Conservation (phyloP, 2,888 invertebrate genomes). For the Ormia ochracea region DNA sequence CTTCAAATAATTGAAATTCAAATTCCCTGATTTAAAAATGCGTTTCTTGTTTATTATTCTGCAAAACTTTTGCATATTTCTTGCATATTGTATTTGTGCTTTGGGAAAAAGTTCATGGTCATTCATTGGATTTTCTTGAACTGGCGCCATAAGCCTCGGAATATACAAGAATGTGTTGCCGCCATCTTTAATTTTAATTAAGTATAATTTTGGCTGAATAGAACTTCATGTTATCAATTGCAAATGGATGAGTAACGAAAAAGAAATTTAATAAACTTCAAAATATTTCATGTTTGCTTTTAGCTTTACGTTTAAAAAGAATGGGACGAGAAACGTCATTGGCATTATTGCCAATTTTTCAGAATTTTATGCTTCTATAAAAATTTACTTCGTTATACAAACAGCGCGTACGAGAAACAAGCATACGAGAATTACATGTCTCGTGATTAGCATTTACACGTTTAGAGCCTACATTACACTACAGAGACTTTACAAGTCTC, state of each 20-base stretch:
- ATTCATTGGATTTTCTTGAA: conserved; percentile 12
- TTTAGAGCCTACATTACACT: too few relatives aligned
- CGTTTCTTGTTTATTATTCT: conserved; percentile 12
- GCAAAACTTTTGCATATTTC: conserved; percentile 35
- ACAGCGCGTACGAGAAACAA: too few relatives aligned
- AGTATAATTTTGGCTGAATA: background rate
- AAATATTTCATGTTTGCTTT: too few relatives aligned
- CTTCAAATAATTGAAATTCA: conserved; percentile 44
- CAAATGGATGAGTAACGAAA: background rate
- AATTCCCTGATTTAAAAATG: conserved; percentile 21
- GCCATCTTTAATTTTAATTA: conserved; percentile 1
- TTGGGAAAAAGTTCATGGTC: conserved; percentile 44
- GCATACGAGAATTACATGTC: too few relatives aligned
- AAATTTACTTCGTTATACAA: too few relatives aligned
- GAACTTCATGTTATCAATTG: background rate
- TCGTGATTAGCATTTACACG: too few relatives aligned
- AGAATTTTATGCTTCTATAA: too few relatives aligned
- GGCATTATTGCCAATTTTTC: too few relatives aligned
- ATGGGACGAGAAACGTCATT: too few relatives aligned
- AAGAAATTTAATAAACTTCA: too few relatives aligned
- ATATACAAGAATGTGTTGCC: background rate
- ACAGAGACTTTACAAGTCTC: too few relatives aligned
- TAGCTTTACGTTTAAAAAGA: too few relatives aligned
- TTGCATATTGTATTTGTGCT: conserved; percentile 8
- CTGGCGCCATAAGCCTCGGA: conserved; percentile 10